Conservation (phyloP, 1,140 invertebrate genomes). For the Drosophila lowei region DNA sequence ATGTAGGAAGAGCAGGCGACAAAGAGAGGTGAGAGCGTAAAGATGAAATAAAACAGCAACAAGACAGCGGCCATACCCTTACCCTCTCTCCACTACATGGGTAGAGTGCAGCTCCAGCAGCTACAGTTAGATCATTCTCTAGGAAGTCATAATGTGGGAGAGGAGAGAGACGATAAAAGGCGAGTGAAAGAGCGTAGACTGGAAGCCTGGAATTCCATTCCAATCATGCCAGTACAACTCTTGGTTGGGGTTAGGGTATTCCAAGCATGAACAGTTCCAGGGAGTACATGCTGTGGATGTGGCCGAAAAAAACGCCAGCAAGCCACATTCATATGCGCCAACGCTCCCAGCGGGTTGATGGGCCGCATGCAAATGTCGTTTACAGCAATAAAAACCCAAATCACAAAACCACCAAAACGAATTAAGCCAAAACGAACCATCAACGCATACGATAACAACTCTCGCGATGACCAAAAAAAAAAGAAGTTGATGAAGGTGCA, state of each 20-base stretch:
- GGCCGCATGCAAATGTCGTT: constrained; percentile 69
- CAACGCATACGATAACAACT: background rate
- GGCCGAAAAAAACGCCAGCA: constrained; percentile 37
- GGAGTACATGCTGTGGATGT: constrained; percentile 36
- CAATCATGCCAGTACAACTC: too few species aligned
- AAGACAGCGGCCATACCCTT: too few species aligned
- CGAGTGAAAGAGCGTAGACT: too few species aligned
- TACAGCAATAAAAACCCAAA: constrained; percentile 53
- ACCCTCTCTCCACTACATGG: background rate
- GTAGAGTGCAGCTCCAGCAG: background rate
- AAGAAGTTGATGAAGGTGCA: constrained; percentile 6
- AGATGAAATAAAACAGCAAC: too few species aligned
- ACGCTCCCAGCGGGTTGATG: constrained; percentile 55
- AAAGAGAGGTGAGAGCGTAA: too few species aligned
- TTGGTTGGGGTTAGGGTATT: constrained; percentile 9
- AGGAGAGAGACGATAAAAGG: too few species aligned
- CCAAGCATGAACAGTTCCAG: background rate
- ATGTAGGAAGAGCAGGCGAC: too few species aligned
- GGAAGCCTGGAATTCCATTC: too few species aligned
- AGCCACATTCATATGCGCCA: constrained; percentile 64
- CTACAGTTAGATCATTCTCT: background rate
- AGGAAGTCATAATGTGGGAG: too few species aligned
- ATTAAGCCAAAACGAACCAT: constrained; percentile 31
- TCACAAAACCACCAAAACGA: constrained; percentile 28
- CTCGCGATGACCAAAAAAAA: constrained; percentile 4